These are phyloP conservation scores for Corticium candelabrum DNA, from an alignment of 37 sponge, comb jelly and placozoan species.

Conservation along the genomic window DNA sequence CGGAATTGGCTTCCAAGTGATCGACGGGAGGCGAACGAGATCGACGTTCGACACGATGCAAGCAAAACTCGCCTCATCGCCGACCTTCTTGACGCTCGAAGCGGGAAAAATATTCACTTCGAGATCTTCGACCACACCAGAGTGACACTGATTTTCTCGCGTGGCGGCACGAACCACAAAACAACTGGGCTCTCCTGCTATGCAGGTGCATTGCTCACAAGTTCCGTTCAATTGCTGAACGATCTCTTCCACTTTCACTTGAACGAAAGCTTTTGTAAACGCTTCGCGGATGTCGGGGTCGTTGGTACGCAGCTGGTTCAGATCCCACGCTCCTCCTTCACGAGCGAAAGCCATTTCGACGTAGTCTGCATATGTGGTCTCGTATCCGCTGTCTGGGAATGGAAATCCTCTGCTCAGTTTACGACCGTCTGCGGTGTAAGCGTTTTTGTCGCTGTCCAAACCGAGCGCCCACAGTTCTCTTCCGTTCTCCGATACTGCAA, in stretches of 20 bases:
- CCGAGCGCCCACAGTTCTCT: not conserved
- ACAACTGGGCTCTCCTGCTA: slow-evolving; percentile 11
- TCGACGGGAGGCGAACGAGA: no score
- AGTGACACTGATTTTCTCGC: no score
- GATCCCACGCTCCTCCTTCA: not conserved
- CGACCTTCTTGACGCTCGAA: no score
- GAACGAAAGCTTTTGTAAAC: slow-evolving; percentile 61
- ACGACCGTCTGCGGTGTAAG: not conserved
- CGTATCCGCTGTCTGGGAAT: not conserved
- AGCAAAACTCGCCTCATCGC: no score
- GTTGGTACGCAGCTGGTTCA: not conserved
- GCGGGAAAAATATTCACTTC: no score
- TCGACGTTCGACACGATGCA: no score
- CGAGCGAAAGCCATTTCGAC: not conserved
- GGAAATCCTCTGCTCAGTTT: not conserved
- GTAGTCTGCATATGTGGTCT: not conserved
- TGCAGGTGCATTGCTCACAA: slow-evolving; percentile 54
- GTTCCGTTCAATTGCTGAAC: slow-evolving; percentile 12
- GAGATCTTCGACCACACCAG: no score
- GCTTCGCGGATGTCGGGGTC: slow-evolving; percentile 7
- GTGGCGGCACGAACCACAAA: not conserved
- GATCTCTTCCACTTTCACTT: slow-evolving; percentile 47
- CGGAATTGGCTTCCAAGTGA: no score
- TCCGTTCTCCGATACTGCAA: not conserved
- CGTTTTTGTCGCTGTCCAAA: not conserved